These are phyloP conservation scores for Allolobophora icterica DNA, from an alignment of 2,888 invertebrate genomes.

Conservation along the genomic window DNA sequence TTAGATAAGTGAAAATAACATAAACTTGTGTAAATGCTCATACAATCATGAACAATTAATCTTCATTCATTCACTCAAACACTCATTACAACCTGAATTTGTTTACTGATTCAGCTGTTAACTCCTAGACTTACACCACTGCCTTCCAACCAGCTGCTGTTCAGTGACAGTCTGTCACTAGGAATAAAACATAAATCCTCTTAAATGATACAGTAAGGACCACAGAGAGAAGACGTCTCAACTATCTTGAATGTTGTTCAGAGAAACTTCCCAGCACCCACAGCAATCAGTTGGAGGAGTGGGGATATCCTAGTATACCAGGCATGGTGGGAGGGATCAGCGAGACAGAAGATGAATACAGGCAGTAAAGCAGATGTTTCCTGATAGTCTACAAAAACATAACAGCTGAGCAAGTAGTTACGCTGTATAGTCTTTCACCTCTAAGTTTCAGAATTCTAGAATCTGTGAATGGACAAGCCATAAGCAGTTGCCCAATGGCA, in stretches of 20 bases:
- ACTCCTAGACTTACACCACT: background rate
- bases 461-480: background rate
- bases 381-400: background rate
- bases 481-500: background rate
- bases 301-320: too few species aligned
- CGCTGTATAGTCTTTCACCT: background rate
- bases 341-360: background rate
- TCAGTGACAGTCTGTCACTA: background rate
- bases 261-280: slow-evolving; percentile 4
- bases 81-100: too few species aligned
- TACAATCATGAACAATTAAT: background rate
- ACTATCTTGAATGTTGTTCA: background rate
- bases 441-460: background rate
- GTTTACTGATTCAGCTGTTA: background rate
- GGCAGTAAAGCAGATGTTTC: background rate
- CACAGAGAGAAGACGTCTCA: background rate
- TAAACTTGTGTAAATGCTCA: background rate
- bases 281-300: too few species aligned
- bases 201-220: background rate
- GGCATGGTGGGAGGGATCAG: too few species aligned
- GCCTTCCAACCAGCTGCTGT: background rate
- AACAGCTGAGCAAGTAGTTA: background rate
- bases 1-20: background rate
- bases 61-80: too few species aligned
- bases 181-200: background rate